A percentile compares a stretch with the other conserved stretches of the same genome.
phyloP scores from a whole-genome alignment of 2,797 vertebrate species.

The Micropoecilia bifurca region DNA sequence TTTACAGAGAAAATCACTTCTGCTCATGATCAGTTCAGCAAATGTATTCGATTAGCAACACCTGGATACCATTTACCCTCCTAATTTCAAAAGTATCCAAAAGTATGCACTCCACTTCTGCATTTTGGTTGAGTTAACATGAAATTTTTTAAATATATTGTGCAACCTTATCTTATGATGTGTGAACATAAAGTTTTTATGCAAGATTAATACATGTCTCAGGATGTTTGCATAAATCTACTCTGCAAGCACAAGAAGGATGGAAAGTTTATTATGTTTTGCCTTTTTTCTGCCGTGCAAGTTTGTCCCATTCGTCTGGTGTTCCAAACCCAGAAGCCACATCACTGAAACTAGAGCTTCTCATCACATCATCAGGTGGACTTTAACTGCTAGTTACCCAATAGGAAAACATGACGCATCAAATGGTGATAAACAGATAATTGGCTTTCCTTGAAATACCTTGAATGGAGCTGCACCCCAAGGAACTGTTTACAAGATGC shows the following conservation, averaged over 20 bases:
- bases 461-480: slow-evolving; percentile 59
- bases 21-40: neutral
- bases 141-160: neutral
- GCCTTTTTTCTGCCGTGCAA: slow-evolving; percentile 5
- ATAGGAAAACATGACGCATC: slow-evolving; percentile 78
- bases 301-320: slow-evolving; percentile 3
- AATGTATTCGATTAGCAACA: slow-evolving; percentile 2
- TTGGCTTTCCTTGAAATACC: slow-evolving; percentile 78
- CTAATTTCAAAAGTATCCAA: neutral
- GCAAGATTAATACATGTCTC: slow-evolving; percentile 5
- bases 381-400: slow-evolving; percentile 64
- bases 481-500: slow-evolving; percentile 69
- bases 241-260: slow-evolving; percentile 13
- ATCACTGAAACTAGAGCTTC: slow-evolving; percentile 59
- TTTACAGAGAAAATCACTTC: slow-evolving; percentile 1
- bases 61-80: neutral
- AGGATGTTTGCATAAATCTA: slow-evolving; percentile 19
- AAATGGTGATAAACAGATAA: slow-evolving; percentile 78
- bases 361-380: slow-evolving; percentile 75
- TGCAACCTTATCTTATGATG: neutral
- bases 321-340: slow-evolving; percentile 35
- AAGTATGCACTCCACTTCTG: neutral
- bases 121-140: neutral
- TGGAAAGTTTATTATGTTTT: slow-evolving; percentile 14
- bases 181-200: slow-evolving; percentile 1